Evolutionary conservation across 2,113 vertebrate species (phyloP).

Genomic region (Grammomys surdaster): DNA sequence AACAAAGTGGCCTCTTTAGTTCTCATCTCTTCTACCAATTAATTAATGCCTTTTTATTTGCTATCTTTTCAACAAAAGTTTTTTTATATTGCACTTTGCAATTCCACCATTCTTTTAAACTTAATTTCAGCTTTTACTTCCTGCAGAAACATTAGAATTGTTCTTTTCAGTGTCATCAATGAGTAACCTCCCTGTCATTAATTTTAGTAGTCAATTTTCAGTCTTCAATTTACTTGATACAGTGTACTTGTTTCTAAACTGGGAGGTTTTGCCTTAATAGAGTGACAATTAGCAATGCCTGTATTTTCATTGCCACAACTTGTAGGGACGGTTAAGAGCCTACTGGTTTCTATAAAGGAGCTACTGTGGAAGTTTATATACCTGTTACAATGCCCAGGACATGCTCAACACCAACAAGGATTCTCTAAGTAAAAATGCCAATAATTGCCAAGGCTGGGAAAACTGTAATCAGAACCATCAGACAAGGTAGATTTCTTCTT

Average conservation of each 20-base stretch:
- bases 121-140: neutral
- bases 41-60: conserved; percentile 44
- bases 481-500: neutral
- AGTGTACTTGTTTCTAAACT: conserved; percentile 6
- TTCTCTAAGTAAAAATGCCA: neutral
- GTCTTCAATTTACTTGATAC: conserved; percentile 5
- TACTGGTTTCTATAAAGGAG: neutral
- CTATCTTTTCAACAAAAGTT: neutral
- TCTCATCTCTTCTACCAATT: neutral
- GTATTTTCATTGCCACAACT: neutral
- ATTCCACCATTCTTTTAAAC: neutral
- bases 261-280: neutral
- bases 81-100: neutral
- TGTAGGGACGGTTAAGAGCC: neutral
- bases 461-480: neutral
- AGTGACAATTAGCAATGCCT: neutral
- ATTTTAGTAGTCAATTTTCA: neutral
- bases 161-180: neutral
- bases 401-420: neutral
- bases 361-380: neutral
- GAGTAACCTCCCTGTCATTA: neutral
- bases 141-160: neutral
- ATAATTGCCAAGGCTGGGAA: neutral
- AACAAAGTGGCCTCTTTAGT: neutral
- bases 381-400: neutral